These are phyloP conservation scores for Esox lucius DNA, from an alignment of 2,797 vertebrate species.

Conservation along the genomic window DNA sequence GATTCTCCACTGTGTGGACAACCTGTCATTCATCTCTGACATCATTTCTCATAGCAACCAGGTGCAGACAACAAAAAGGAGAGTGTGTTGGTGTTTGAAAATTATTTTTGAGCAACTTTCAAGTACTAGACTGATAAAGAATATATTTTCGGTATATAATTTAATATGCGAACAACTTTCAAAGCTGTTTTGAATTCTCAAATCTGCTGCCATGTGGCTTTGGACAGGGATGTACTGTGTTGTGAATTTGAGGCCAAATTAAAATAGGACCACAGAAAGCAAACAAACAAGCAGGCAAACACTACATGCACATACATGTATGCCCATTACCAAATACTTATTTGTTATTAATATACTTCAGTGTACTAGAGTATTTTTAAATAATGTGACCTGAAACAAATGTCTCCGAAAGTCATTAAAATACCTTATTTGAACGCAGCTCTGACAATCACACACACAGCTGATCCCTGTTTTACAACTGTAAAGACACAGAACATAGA, in stretches of 20 bases:
- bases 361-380: too few species aligned
- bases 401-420: not conserved
- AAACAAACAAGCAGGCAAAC: too few species aligned
- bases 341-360: too few species aligned
- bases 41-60: slow-evolving; percentile 86
- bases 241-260: not conserved
- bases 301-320: too few species aligned
- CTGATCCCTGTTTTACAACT: not conserved
- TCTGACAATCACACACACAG: slow-evolving; percentile 15
- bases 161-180: too few species aligned
- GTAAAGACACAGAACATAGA: too few species aligned
- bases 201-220: not conserved
- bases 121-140: too few species aligned
- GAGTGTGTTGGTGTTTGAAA: not conserved
- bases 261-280: too few species aligned
- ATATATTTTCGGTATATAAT: too few species aligned
- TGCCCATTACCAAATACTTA: too few species aligned
- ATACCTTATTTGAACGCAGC: not conserved
- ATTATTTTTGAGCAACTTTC: too few species aligned
- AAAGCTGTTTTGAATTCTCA: not conserved
- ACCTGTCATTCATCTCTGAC: slow-evolving; percentile 68
- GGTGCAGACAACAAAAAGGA: slow-evolving; percentile 14
- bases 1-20: slow-evolving; percentile 49
- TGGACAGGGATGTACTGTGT: not conserved
- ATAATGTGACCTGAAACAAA: not conserved